Conservation (phyloP, 2,888 invertebrate genomes). For the Sipha maydis region DNA sequence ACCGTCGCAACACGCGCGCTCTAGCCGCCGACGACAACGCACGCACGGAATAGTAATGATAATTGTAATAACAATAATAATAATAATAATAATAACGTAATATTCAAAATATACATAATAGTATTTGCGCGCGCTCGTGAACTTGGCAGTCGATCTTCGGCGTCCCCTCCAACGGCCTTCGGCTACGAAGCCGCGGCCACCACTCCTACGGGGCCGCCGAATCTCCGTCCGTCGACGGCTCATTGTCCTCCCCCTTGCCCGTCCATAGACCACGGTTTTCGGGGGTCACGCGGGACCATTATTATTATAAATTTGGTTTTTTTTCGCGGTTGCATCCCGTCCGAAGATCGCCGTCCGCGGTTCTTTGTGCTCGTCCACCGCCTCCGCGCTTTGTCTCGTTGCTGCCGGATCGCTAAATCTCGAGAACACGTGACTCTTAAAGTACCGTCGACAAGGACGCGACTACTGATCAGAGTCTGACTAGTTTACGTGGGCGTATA, state of each 20-base stretch:
- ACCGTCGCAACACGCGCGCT: not conserved
- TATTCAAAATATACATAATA: too few species aligned
- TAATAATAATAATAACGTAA: not conserved
- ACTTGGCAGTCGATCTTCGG: constrained; percentile 45
- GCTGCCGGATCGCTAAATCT: not conserved
- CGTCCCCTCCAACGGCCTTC: not conserved
- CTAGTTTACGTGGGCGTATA: too few species aligned
- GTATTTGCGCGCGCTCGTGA: too few species aligned
- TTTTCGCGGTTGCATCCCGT: not conserved
- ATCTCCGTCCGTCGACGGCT: not conserved
- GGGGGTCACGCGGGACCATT: not conserved
- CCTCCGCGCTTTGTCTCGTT: too few species aligned
- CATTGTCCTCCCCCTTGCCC: not conserved
- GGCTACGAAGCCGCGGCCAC: not conserved
- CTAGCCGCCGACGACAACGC: constrained; percentile 37
- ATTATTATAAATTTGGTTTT: not conserved
- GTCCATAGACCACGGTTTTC: too few species aligned
- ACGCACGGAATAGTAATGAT: not conserved
- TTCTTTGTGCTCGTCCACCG: too few species aligned
- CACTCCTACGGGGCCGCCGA: not conserved
- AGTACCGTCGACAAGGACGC: too few species aligned
- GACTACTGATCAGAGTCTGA: too few species aligned
- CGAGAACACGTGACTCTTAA: too few species aligned
- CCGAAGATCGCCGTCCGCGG: not conserved
- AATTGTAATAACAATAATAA: constrained; percentile 5